A percentile compares a stretch with the other conserved stretches of the same genome.
Evolutionary conservation across 2,113 vertebrate species (phyloP).

Genomic region (Amblyornis subalaris): DNA sequence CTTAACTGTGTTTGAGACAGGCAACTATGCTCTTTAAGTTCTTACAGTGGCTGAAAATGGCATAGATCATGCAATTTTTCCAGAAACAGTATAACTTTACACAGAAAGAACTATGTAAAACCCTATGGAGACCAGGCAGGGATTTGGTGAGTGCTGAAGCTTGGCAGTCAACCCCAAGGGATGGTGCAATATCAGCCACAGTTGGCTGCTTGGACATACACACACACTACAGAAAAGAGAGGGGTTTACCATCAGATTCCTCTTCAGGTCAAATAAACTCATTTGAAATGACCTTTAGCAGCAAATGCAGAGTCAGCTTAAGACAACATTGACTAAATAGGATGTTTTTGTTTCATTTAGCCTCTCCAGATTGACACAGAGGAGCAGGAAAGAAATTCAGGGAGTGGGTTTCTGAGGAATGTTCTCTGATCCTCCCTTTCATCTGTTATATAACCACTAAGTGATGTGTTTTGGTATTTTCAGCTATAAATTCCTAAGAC

Average conservation of each 20-base stretch:
- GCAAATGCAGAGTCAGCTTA: neutral
- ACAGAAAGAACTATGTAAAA: accelerated
- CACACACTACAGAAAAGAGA: neutral
- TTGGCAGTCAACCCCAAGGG: neutral
- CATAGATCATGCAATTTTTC: accelerated
- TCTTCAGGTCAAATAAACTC: neutral
- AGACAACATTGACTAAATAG: neutral
- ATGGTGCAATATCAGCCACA: neutral
- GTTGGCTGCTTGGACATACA: neutral
- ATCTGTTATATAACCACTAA: neutral
- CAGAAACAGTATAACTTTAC: neutral
- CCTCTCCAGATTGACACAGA: neutral
- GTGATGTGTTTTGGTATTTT: neutral
- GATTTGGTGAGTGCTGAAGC: neutral
- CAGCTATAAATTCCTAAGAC: neutral
- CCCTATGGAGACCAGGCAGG: neutral
- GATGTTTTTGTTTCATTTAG: neutral
- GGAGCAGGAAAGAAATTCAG: neutral
- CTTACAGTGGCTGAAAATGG: neutral
- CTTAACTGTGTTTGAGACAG: neutral
- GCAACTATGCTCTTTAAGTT: no score
- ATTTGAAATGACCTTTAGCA: neutral
- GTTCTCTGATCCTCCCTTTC: neutral
- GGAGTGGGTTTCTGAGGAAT: accelerated
- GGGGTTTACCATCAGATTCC: neutral